Evolutionary conservation across 2,113 vertebrate species (phyloP), one percentile per base, ranked within the genome.

Genomic region (Siphamia tubifer): DNA sequence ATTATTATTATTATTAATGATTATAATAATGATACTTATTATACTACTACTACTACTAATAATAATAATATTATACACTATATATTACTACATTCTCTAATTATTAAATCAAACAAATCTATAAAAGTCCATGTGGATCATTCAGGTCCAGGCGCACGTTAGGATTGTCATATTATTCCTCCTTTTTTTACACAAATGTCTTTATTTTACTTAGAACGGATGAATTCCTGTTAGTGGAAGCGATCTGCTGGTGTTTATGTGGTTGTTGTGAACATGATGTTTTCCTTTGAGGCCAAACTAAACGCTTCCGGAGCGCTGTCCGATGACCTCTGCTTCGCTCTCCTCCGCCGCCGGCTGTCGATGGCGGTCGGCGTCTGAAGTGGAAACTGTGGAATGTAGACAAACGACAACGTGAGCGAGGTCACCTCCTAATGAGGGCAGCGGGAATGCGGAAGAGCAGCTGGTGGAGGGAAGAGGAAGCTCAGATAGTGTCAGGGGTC

Each of bases 361-460:
- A 79, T 74, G 60, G 70, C 61, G 54, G 31, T 70, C 8, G 19
- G 36, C 62, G 56, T 70, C 67, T 13, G 43, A 71, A 77, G 49
- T 30, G 10, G 16, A 16, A 43, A 31, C 28, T 57, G 20, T 66
- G 82, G 80, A 85, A 89, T 87, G 86, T 83, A 88, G 87, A 87
- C 79, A 83, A 72, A 83, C 49, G 20, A 39, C 63, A 49, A 8
- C n/a, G 56, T 15, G 9, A 61, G 43, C 52, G 48, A 61, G 81
- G 80, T 86, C 77, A 86, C 53, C 47, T 81, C 63, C 70, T 85
- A 89, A 87, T 86, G 84, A 84, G 65, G 57, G 62, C 36, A 5
- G 39, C 30, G 39, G 45, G 84, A 86, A 88, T 38, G 76, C 54
- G 60, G 87, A 82, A 82, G 72, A 79, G 58, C 44, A 32, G 68